Conservation (phyloP, 2,888 invertebrate species). For the Lepetodrilus schrolli region DNA sequence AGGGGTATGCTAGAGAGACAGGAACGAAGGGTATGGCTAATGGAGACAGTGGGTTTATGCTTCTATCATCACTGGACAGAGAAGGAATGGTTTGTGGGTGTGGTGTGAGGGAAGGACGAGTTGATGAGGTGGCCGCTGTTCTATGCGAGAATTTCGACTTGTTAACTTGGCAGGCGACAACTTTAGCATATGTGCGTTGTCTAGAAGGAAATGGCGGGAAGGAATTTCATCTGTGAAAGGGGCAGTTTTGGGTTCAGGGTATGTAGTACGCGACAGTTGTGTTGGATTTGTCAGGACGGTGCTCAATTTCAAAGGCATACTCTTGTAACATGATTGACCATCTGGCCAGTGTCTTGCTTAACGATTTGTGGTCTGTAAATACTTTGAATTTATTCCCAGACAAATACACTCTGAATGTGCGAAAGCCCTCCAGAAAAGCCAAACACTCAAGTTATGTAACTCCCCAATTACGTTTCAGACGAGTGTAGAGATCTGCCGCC, state of each 20-base stretch:
- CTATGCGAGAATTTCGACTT: background rate
- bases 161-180: background rate
- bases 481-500: conserved; percentile 33
- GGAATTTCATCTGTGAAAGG: background rate
- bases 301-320: conserved; percentile 34
- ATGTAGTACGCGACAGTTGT: conserved; percentile 5
- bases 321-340: conserved; percentile 42
- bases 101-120: background rate
- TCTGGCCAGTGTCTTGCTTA: conserved; percentile 38
- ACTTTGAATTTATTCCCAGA: too few species aligned
- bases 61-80: too few species aligned
- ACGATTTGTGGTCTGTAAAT: too few species aligned
- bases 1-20: background rate
- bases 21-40: background rate
- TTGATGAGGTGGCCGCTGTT: background rate
- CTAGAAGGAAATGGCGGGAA: background rate
- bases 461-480: conserved; percentile 29
- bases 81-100: background rate
- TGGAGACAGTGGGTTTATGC: background rate
- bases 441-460: conserved; percentile 34
- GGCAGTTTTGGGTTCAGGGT: background rate
- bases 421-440: conserved; percentile 34
- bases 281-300: conserved; percentile 26
- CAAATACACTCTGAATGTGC: conserved; percentile 33
- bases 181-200: background rate